Base-by-base conservation (phyloP, 2,888 invertebrate species). In the Pyrocoelia pectoralis region DNA sequence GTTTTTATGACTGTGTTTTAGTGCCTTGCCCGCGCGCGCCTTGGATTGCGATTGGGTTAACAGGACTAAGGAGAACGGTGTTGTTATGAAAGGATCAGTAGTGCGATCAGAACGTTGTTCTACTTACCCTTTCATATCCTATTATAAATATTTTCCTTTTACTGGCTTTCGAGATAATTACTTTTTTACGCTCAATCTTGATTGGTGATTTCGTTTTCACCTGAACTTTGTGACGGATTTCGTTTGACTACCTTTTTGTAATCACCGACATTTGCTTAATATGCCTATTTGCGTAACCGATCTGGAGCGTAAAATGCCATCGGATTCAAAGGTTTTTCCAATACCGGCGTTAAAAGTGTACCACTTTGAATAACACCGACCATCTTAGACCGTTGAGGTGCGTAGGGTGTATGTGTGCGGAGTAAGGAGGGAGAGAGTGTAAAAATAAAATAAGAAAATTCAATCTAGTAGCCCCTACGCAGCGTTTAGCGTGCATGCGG, bases 1-100 rank as follows among this genome's bases (percentile, higher is more conserved):
- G 81, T 81, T 81, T 81, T 81, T 81, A 81, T 81, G 81, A 79
- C 81, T 79, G 80, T 79, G 81, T 81, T 81, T 81, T 81, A 81
- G 80, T 81, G 77, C 79, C 76, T 73, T 75, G 76, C 76, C 81
- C 80, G 79, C 79, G 80, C 80, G 80, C 81, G 80, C 76, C 77
- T 77, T 74, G 78, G 77, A 80, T 80, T 80, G 77, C 78, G 77
- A 80, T 80, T 80, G 80, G 80, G 79, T 79, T 80, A 80, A 80
- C 79, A 77, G 79, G 79, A 76, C 79, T 75, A 75, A 74, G 73
- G 72, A 67, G 78, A 74, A 79, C 73, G 77, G 77, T 62, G 78
- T 78, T 71, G 72, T 67, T 57, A 72, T 68, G 48, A 66, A 73
- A 69, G 72, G 69, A 71, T 67, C 62, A 46, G 38, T n/a, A 53